These are phyloP conservation scores for Albula glossodonta DNA, from an alignment of 2,113 vertebrate species.

Conservation along the genomic window DNA sequence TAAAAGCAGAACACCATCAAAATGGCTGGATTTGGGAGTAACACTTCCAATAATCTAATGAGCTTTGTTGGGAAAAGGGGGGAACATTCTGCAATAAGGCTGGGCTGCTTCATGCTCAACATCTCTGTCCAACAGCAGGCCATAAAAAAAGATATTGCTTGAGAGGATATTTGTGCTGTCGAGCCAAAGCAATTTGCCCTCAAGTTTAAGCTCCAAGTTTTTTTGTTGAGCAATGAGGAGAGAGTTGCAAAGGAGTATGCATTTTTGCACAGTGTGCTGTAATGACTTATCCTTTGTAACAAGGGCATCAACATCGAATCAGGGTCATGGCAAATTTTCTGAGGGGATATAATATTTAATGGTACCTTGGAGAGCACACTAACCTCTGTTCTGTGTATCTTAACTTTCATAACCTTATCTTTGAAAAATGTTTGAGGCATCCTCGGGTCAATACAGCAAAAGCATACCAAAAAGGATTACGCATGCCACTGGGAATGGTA, in stretches of 20 bases:
- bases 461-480: too few species aligned
- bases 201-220: not conserved
- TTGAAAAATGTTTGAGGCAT: not conserved
- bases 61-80: not conserved
- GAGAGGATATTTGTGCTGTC: not conserved
- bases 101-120: not conserved
- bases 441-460: not conserved
- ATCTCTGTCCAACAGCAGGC: not conserved
- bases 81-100: not conserved
- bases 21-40: not conserved
- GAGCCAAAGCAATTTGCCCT: not conserved
- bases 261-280: not conserved
- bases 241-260: not conserved
- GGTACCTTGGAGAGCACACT: not conserved
- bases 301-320: not conserved
- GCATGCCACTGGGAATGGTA: too few species aligned
- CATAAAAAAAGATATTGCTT: not conserved
- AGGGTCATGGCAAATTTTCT: not conserved
- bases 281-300: not conserved
- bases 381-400: not conserved
- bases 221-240: not conserved
- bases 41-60: not conserved
- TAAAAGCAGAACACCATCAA: not conserved
- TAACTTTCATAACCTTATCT: not conserved
- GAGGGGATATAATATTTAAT: too few species aligned